A percentile compares a stretch with the other conserved stretches of the same genome.
Evolutionary conservation across 2,888 invertebrate species (phyloP).

Genomic region (Pristionchus entomophagus): DNA sequence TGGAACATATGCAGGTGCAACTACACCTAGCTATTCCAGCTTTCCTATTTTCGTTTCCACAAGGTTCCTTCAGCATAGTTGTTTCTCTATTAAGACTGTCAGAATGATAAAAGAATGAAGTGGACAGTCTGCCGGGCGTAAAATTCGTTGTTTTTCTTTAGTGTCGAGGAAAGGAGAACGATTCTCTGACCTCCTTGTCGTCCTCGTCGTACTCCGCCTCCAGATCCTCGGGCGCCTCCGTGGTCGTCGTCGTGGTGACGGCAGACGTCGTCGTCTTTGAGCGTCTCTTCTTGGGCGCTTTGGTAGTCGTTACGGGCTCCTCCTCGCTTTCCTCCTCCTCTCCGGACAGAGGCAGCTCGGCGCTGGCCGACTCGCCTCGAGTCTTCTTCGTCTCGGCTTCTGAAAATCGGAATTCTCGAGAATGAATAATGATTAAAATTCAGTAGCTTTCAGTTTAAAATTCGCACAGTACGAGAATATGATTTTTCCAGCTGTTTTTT

Average conservation of each 20-base stretch:
- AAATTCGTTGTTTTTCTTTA: no score
- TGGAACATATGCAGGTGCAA: background rate
- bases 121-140: no score
- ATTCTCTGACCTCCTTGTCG: background rate
- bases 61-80: no score
- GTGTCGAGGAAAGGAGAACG: no score
- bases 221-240: conserved; percentile 16
- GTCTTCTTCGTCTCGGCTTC: conserved; percentile 34
- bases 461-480: no score
- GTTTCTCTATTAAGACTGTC: no score
- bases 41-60: no score
- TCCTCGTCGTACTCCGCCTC: conserved; percentile 34
- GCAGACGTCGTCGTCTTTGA: conserved; percentile 7
- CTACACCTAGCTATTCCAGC: no score
- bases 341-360: background rate
- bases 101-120: background rate
- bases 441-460: no score
- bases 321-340: conserved; percentile 23
- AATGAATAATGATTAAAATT: background rate
- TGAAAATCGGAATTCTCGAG: background rate
- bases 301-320: background rate
- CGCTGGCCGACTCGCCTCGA: background rate
- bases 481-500: no score
- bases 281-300: conserved; percentile 7
- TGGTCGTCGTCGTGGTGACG: conserved; percentile 1